Percentiles rank a stretch among this genome's conserved stretches.
Conservation (phyloP, 2,113 vertebrate species). For the Cyanistes caeruleus region DNA sequence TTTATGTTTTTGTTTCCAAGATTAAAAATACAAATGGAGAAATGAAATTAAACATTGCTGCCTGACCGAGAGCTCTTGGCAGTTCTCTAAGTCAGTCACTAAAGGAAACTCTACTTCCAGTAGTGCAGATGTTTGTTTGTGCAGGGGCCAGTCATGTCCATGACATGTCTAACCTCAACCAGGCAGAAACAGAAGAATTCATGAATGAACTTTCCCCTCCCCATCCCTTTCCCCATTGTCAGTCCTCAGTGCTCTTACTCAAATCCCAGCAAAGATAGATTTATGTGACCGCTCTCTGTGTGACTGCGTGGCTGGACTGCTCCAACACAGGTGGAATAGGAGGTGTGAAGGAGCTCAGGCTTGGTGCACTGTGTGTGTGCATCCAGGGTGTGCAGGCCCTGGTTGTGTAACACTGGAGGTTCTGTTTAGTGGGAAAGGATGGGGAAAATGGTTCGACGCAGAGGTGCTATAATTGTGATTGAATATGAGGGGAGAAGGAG, state of each 20-base stretch:
- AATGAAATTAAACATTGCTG: constrained; percentile 53
- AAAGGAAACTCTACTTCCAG: constrained; percentile 67
- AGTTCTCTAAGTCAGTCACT: constrained; percentile 15
- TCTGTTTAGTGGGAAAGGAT: neutral
- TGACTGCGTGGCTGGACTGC: neutral
- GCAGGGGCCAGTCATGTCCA: neutral
- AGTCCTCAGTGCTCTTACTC: neutral
- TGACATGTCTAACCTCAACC: constrained; percentile 33
- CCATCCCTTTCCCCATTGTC: neutral
- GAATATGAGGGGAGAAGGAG: neutral
- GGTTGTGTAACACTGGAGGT: fast-evolving
- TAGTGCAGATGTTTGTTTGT: constrained; percentile 45
- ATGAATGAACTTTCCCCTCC: constrained; percentile 23
- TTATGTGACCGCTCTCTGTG: neutral
- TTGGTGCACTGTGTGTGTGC: neutral
- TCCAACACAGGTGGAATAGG: neutral
- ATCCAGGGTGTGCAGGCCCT: neutral
- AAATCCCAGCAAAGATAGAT: neutral
- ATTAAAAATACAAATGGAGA: constrained; percentile 66
- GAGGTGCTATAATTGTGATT: neutral
- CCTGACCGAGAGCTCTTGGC: constrained; percentile 33
- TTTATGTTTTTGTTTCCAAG: constrained; percentile 57
- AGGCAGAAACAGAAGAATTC: constrained; percentile 11
- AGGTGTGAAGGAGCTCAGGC: neutral
- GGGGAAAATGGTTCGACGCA: neutral